phyloP scores from a whole-genome alignment of 2,797 vertebrate species.

The Phalloptychus januarius region DNA sequence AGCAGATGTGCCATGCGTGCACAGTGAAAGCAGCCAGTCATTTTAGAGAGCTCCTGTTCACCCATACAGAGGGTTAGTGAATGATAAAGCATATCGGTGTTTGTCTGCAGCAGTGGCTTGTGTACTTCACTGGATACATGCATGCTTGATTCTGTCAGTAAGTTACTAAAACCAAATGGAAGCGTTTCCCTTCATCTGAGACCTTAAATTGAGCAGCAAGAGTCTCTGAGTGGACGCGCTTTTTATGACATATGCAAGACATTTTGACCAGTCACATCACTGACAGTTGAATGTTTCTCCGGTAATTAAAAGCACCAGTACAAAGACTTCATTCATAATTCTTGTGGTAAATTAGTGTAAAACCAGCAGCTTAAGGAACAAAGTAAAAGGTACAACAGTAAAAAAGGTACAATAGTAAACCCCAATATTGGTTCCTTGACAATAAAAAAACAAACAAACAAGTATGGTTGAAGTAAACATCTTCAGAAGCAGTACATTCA shows the following conservation, averaged over 20 bases:
- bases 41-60: neutral
- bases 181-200: neutral
- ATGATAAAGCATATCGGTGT: neutral
- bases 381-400: constrained; percentile 44
- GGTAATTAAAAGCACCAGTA: constrained; percentile 10
- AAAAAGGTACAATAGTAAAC: constrained; percentile 31
- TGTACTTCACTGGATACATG: constrained; percentile 4
- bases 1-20: neutral
- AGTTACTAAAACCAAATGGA: constrained; percentile 20
- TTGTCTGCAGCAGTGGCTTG: constrained; percentile 2
- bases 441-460: constrained; percentile 22
- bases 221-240: constrained; percentile 14
- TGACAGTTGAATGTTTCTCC: constrained; percentile 32
- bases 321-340: constrained; percentile 27
- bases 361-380: constrained; percentile 66
- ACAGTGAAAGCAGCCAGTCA: neutral
- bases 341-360: constrained; percentile 28
- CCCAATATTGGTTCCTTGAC: neutral
- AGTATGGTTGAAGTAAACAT: constrained; percentile 10
- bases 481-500: constrained; percentile 3
- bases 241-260: constrained; percentile 15
- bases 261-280: neutral
- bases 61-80: constrained; percentile 2
- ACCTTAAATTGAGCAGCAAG: constrained; percentile 20
- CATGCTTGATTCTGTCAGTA: neutral